These are phyloP conservation scores for Thermophis baileyi DNA, from an alignment of 2,113 vertebrate genomes.

Conservation along the genomic window DNA sequence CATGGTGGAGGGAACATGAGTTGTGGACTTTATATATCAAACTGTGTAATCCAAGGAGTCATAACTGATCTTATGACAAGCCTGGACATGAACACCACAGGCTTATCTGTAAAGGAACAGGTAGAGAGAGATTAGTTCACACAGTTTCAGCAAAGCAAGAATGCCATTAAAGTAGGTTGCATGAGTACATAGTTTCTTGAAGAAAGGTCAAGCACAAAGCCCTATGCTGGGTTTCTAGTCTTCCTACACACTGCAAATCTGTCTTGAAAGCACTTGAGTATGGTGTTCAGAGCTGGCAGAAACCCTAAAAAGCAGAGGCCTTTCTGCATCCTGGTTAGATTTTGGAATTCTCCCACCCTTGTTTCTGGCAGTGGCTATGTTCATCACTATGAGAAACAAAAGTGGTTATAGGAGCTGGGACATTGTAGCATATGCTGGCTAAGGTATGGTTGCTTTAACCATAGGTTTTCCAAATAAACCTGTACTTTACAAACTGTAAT, in stretches of 20 bases:
- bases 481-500: not conserved
- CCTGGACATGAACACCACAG: not conserved
- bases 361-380: not conserved
- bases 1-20: not conserved
- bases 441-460: not conserved
- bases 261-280: not conserved
- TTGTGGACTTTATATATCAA: accelerated
- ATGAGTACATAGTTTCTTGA: not conserved
- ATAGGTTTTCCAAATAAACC: not conserved
- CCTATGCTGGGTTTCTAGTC: not conserved
- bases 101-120: conserved; percentile 5
- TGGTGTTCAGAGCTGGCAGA: not conserved
- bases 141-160: not conserved
- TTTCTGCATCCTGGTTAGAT: not conserved
- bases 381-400: not conserved
- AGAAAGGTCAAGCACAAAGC: not conserved
- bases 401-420: not conserved
- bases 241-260: not conserved
- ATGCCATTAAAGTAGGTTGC: not conserved
- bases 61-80: not conserved
- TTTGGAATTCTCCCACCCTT: not conserved
- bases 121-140: not conserved
- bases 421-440: not conserved
- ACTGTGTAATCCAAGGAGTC: conserved; percentile 9
- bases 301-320: not conserved